A percentile compares a stretch with the other conserved stretches of the same genome.
Evolutionary conservation across 2,797 vertebrate species (phyloP).

Genomic region (Brachymystax lenok): DNA sequence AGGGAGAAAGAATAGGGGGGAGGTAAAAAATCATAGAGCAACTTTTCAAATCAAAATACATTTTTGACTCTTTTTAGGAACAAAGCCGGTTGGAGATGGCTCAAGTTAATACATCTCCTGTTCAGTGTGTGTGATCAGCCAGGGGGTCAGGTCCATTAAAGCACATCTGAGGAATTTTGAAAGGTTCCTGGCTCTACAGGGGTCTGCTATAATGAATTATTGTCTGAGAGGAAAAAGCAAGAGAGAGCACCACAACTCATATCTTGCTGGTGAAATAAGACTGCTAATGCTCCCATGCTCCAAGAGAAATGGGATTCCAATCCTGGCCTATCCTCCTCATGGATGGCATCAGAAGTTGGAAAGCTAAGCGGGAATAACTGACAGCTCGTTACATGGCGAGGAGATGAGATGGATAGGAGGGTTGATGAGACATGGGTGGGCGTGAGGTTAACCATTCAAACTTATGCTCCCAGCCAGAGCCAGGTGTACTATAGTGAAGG

Average conservation of each 20-base stretch:
- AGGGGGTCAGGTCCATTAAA: conserved; percentile 37
- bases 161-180: conserved; percentile 46
- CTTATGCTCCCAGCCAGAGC: neutral
- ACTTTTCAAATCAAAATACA: conserved; percentile 48
- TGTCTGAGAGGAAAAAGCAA: conserved; percentile 27
- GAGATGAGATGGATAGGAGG: conserved; percentile 5
- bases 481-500: neutral
- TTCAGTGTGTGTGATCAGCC: conserved; percentile 28
- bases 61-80: conserved; percentile 24
- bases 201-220: conserved; percentile 41
- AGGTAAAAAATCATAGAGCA: conserved; percentile 7
- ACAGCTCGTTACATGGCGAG: conserved; percentile 15
- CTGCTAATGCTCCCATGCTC: conserved; percentile 17
- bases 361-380: conserved; percentile 21
- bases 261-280: conserved; percentile 21
- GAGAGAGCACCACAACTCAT: conserved; percentile 26
- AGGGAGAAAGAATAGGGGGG: conserved; percentile 5
- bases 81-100: conserved; percentile 39
- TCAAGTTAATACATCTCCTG: conserved; percentile 42
- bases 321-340: conserved; percentile 12
- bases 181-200: conserved; percentile 31
- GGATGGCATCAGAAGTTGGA: conserved; percentile 27
- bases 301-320: conserved; percentile 41
- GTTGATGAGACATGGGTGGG: conserved; percentile 13
- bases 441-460: conserved; percentile 13